phyloP scores from a whole-genome alignment of 2,888 invertebrate species.

The Metellina segmentata region DNA sequence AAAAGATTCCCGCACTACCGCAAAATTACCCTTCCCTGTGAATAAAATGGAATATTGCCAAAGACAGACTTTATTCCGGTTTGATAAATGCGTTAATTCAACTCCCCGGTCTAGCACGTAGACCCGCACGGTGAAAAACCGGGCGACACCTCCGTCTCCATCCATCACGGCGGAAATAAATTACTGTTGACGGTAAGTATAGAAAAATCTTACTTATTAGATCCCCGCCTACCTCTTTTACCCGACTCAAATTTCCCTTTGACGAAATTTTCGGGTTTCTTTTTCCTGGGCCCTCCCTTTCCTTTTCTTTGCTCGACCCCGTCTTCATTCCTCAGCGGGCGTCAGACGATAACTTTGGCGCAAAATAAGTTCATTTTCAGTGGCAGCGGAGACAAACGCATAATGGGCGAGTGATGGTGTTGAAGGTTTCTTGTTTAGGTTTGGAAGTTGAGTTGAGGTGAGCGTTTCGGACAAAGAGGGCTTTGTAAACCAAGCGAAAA shows the following conservation, averaged over 20 bases:
- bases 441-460: no score
- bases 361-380: slow-evolving; percentile 1
- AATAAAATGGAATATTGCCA: slow-evolving; percentile 41
- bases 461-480: no score
- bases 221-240: slow-evolving; percentile 33
- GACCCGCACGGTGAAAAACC: not conserved
- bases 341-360: not conserved
- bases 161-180: slow-evolving; percentile 66
- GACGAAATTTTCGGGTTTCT: slow-evolving; percentile 34
- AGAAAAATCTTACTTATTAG: slow-evolving; percentile 68
- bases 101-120: slow-evolving; percentile 29
- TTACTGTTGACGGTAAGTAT: slow-evolving; percentile 66
- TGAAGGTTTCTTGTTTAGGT: not conserved
- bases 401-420: not conserved
- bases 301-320: not conserved
- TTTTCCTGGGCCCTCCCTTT: slow-evolving; percentile 3
- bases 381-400: not conserved
- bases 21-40: slow-evolving; percentile 38
- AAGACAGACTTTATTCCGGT: slow-evolving; percentile 47
- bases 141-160: slow-evolving; percentile 44
- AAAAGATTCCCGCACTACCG: slow-evolving; percentile 2
- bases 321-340: not conserved
- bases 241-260: slow-evolving; percentile 43
- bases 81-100: slow-evolving; percentile 67
- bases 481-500: no score